Base-by-base conservation (phyloP, 2,888 invertebrate species). In the Gastrophysa polygoni region DNA sequence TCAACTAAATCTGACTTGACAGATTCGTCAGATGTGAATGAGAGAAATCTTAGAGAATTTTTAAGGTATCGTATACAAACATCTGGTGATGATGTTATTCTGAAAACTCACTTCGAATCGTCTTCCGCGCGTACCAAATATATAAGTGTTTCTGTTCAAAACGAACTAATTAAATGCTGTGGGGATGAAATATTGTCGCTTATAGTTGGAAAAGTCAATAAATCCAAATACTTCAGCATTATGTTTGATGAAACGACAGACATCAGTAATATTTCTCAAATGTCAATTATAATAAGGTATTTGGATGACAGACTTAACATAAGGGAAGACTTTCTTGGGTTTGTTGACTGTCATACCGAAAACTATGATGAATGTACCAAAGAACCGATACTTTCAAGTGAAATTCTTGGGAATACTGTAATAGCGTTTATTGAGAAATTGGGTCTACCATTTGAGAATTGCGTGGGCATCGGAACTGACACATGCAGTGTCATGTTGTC, bases 41-140 rank as follows among this genome's bases (percentile, higher is more conserved):
- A 55, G 44, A 21, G 55, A 2, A 55, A 59, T 62, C 29, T 61
- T 14, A 20, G 6, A 17, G 55, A 60, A 50, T 38, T 49, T 10
- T 43, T 44, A 11, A 17, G 44, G 11, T 44, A 55, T 16, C 55
- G 55, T n/a, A 55, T 55, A 24, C 20, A 55, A 43, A 55, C 44
- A n/a, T 43, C 43, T 55, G 55, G 55, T n/a, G 55, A 55, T 55
- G 55, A 55, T 46, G 21, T 17, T 14, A 21, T 43, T 11, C 17
- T 55, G 44, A 55, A 55, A 55, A 43, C 16, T 43, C 43, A 55
- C 43, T 55, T 55, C 20, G 44, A 55, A 55, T 43, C 55, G 18
- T 20, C 55, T 43, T 14, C 55, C 1, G 14, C 1, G 43, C 43
- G 44, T n/a, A 43, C 43, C 24, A 55, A 57, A 51, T 50, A 57